Evolutionary conservation across 2,888 invertebrate genomes (phyloP).

Genomic region (Coecobrya sp.): DNA sequence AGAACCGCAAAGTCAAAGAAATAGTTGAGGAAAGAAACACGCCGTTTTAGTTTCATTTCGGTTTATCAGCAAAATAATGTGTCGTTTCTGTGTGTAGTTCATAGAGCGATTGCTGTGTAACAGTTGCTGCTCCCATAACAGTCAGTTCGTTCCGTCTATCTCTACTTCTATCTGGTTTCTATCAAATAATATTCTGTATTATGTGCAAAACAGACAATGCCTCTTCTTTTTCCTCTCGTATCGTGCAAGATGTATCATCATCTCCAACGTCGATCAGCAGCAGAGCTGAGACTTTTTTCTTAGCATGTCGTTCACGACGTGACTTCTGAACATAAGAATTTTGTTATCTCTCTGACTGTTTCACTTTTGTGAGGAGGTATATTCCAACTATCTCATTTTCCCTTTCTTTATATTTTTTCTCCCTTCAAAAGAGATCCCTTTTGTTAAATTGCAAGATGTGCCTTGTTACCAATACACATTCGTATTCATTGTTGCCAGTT

Average conservation of each 20-base stretch:
- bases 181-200: no score
- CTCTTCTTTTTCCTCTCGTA: background rate
- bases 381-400: background rate
- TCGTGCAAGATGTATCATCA: background rate
- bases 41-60: background rate
- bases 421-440: background rate
- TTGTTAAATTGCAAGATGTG: no score
- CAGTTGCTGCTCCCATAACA: no score
- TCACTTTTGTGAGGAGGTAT: background rate
- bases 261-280: constrained; percentile 48
- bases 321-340: constrained; percentile 51
- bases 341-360: background rate
- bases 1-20: background rate
- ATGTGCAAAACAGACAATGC: background rate
- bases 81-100: background rate
- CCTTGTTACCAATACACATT: background rate
- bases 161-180: no score
- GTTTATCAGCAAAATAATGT: constrained; percentile 10
- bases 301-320: constrained; percentile 38
- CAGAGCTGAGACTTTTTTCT: constrained; percentile 32
- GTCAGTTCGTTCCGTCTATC: no score
- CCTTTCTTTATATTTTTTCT: background rate
- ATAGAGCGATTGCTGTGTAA: no score
- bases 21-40: background rate
- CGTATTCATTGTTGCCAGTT: background rate